Percentiles rank a stretch among this genome's conserved stretches.
phyloP scores from a whole-genome alignment of 92 coral and sea anemone species.

The Bergia sp. region DNA sequence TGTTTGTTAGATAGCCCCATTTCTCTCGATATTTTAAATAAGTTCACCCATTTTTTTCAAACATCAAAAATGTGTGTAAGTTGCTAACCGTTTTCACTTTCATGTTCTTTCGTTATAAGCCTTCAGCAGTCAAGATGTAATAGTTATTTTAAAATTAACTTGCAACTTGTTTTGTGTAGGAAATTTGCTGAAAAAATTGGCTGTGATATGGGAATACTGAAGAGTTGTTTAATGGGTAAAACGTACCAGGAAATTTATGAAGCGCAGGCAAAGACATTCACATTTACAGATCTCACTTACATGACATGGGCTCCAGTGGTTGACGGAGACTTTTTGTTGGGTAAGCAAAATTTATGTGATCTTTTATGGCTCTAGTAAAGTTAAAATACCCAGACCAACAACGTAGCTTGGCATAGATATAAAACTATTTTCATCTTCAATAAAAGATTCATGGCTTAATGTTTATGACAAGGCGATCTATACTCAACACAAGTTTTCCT shows the following conservation, averaged over 20 bases:
- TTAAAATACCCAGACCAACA: neutral
- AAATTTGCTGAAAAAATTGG: slow-evolving; percentile 7
- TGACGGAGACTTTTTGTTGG: neutral
- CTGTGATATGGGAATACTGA: slow-evolving; percentile 7
- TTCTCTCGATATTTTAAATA: no score
- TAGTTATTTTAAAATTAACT: neutral
- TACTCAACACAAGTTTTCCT: no score
- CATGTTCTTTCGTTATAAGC: no score
- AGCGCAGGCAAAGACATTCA: neutral
- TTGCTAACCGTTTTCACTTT: no score
- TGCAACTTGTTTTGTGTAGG: neutral
- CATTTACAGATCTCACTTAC: neutral
- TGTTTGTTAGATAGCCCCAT: no score
- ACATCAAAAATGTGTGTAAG: no score
- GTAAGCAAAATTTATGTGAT: neutral
- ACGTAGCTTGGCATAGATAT: no score
- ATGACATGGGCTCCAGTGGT: slow-evolving; percentile 8
- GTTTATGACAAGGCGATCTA: no score
- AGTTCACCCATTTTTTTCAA: no score
- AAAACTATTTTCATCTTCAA: no score
- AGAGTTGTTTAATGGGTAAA: neutral
- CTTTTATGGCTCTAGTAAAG: neutral
- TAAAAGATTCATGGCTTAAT: no score
- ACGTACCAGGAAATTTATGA: neutral
- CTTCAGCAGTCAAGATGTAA: neutral